phyloP scores from a whole-genome alignment of 2,797 vertebrate genomes.

The Melanogrammus aeglefinus region DNA sequence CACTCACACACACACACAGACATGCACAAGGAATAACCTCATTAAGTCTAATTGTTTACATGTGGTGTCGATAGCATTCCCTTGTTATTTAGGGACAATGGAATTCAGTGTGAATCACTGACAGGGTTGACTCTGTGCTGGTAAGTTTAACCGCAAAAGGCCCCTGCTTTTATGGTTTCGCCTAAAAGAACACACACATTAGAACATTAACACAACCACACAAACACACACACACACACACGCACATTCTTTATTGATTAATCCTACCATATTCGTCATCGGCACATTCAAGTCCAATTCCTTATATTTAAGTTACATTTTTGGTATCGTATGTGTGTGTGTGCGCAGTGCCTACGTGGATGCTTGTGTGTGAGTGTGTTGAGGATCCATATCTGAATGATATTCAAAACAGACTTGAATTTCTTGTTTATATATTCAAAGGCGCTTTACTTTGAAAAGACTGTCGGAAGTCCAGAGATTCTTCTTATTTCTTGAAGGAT shows the following conservation, averaged over 20 bases:
- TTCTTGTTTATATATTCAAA: not conserved
- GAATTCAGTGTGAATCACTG: conserved; percentile 60
- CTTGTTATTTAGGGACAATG: conserved; percentile 54
- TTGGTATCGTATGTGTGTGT: not conserved
- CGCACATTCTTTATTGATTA: not conserved
- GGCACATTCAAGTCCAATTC: not conserved
- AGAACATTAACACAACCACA: not conserved
- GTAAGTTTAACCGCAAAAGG: conserved; percentile 53
- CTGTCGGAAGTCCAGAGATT: not conserved
- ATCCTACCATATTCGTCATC: not conserved
- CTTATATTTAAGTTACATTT: no score
- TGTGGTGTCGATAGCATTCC: conserved; percentile 58
- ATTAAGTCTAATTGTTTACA: conserved; percentile 65
- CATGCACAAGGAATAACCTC: conserved; percentile 32
- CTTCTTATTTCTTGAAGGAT: not conserved
- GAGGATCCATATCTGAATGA: no score
- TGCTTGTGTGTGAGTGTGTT: no score
- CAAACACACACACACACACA: not conserved
- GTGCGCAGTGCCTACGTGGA: no score
- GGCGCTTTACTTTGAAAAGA: not conserved
- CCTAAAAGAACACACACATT: not conserved
- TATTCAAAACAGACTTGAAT: not conserved
- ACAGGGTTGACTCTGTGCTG: conserved; percentile 50
- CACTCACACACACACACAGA: not conserved
- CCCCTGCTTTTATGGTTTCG: conserved; percentile 21